Evolutionary conservation across 37 sponge, comb jelly and placozoan species (phyloP).

Genomic region (Tethya wilhelma): DNA sequence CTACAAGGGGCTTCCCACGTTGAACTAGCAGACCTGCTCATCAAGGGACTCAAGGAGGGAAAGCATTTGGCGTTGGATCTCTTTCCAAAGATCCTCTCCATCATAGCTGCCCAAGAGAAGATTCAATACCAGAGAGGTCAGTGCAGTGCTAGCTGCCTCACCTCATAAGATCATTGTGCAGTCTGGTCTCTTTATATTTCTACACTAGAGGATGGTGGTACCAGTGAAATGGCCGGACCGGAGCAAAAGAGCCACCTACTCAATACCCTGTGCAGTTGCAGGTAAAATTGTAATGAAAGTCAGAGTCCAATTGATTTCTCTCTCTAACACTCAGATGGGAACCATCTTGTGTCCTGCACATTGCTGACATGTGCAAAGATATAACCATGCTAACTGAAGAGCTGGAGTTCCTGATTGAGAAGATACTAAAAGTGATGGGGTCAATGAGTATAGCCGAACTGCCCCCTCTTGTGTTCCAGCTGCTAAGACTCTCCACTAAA

Average conservation of each 20-base stretch:
- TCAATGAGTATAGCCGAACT: constrained; percentile 62
- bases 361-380: constrained; percentile 58
- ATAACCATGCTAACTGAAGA: constrained; percentile 60
- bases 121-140: constrained; percentile 41
- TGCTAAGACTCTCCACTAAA: constrained; percentile 70
- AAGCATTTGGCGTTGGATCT: constrained; percentile 59
- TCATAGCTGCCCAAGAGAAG: constrained; percentile 11
- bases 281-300: no score
- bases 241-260: constrained; percentile 68
- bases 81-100: constrained; percentile 75
- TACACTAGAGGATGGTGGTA: constrained; percentile 32
- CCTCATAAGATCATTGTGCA: no score
- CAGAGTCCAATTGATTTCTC: neutral
- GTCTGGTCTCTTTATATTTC: no score
- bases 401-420: constrained; percentile 63
- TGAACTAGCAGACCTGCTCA: constrained; percentile 38
- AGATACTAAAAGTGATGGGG: constrained; percentile 64
- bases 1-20: constrained; percentile 30
- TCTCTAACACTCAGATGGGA: constrained; percentile 46
- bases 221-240: constrained; percentile 42
- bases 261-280: constrained; percentile 59
- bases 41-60: constrained; percentile 62
- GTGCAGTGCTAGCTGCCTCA: neutral
- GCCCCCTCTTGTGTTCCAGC: constrained; percentile 81
- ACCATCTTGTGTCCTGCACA: constrained; percentile 34